Percentiles rank a stretch among this genome's conserved stretches.
phyloP scores from a whole-genome alignment of 2,888 invertebrate species.

The Cylloceria caligata region DNA sequence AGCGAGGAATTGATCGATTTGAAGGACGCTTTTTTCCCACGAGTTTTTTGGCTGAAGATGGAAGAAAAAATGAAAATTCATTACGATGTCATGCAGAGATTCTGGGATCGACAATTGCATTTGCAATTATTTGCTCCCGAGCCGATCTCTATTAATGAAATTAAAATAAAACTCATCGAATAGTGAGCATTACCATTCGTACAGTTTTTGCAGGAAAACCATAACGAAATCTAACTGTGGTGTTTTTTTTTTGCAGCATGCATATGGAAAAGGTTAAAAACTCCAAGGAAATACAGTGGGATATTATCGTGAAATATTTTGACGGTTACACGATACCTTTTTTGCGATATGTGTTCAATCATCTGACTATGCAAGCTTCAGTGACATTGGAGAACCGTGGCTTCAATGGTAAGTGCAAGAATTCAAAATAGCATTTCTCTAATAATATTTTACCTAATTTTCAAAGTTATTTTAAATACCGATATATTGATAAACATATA shows the following conservation, averaged over 20 bases:
- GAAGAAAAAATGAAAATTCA: slow-evolving; percentile 72
- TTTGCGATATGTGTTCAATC: slow-evolving; percentile 70
- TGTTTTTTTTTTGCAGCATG: slow-evolving; percentile 69
- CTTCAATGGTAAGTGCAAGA: slow-evolving; percentile 61
- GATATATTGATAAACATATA: no score
- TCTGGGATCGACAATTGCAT: slow-evolving; percentile 78
- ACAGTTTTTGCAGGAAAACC: neutral
- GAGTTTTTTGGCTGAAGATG: slow-evolving; percentile 77
- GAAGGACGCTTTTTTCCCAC: slow-evolving; percentile 76
- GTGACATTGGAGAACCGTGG: slow-evolving; percentile 17
- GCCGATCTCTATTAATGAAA: slow-evolving; percentile 75
- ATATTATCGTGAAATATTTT: slow-evolving; percentile 72
- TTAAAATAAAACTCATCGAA: slow-evolving; percentile 79
- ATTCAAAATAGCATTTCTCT: slow-evolving; percentile 13
- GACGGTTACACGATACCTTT: slow-evolving; percentile 76
- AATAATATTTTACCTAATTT: neutral
- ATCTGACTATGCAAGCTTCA: slow-evolving; percentile 61
- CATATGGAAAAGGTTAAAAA: slow-evolving; percentile 71
- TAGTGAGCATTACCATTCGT: slow-evolving; percentile 73
- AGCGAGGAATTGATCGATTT: slow-evolving; percentile 74
- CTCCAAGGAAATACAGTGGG: slow-evolving; percentile 75
- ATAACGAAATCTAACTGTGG: neutral
- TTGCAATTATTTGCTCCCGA: slow-evolving; percentile 77
- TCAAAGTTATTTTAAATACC: neutral
- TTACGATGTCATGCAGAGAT: slow-evolving; percentile 66